Evolutionary conservation across 2,113 vertebrate genomes (phyloP).

Genomic region (Phocoena sinus): DNA sequence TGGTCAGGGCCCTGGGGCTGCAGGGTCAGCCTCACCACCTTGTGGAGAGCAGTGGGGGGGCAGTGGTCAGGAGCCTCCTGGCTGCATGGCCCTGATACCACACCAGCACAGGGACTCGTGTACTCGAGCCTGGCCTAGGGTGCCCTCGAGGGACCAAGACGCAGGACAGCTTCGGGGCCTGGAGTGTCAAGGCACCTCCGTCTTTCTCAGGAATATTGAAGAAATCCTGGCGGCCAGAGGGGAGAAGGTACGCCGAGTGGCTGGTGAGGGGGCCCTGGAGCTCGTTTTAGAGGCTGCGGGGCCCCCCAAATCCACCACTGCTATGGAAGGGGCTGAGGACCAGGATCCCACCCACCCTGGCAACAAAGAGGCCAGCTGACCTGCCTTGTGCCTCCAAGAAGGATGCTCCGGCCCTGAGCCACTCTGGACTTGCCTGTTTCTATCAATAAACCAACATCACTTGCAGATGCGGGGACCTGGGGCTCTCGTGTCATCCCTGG

Average conservation of each 20-base stretch:
- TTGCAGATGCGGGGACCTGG: rapidly evolving
- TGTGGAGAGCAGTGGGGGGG: not conserved
- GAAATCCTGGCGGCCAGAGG: constrained; percentile 95
- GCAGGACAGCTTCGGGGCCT: rapidly evolving
- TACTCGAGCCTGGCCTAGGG: not conserved
- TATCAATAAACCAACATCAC: constrained; percentile 28
- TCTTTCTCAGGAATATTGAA: constrained; percentile 89
- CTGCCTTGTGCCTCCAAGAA: not conserved
- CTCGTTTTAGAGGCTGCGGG: constrained; percentile 75
- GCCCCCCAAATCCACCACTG: not conserved
- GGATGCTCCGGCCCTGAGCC: not conserved
- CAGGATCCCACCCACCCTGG: not conserved
- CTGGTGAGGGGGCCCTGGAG: constrained; percentile 84
- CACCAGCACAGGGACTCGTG: not conserved
- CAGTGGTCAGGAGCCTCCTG: not conserved
- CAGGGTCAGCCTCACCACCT: not conserved
- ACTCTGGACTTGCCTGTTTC: rapidly evolving
- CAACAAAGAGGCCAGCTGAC: constrained; percentile 1
- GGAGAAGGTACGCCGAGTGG: constrained; percentile 85
- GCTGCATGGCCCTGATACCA: not conserved
- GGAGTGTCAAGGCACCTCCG: rapidly evolving
- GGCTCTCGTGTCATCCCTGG: not conserved
- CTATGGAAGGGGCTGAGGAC: not conserved
- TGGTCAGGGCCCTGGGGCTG: not conserved
- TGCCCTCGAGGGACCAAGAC: not conserved